A percentile compares a stretch with the other conserved stretches of the same genome.
phyloP scores from a whole-genome alignment of 1,140 invertebrate species.

The Gyrodactylus salaris region DNA sequence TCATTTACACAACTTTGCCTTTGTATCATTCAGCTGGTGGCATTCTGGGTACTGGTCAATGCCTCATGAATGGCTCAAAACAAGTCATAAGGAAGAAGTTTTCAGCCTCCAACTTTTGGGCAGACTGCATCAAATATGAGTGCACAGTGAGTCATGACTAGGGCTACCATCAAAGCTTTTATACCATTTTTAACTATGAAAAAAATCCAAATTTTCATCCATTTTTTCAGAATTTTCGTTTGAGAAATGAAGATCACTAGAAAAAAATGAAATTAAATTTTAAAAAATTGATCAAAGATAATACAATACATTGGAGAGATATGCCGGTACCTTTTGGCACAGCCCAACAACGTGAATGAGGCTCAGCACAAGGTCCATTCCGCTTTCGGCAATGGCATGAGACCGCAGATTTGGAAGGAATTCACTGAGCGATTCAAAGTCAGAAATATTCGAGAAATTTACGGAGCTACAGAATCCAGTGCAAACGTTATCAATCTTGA shows the following conservation, averaged over 20 bases:
- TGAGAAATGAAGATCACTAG: no score
- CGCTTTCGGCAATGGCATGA: conserved; percentile 61
- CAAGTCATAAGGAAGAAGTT: conserved; percentile 62
- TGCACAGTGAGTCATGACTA: conserved; percentile 73
- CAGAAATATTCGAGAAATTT: conserved; percentile 45
- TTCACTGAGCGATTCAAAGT: conserved; percentile 54
- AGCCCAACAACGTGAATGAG: conserved; percentile 35
- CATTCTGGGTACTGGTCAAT: conserved; percentile 34
- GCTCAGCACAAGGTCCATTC: conserved; percentile 38
- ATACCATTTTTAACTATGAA: no score
- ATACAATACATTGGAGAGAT: conserved; percentile 59
- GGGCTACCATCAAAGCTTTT: no score
- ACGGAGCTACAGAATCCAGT: conserved; percentile 45
- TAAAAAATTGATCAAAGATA: not conserved
- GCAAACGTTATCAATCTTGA: conserved; percentile 14
- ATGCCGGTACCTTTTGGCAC: conserved; percentile 61
- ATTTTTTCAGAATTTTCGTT: no score
- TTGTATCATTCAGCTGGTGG: conserved; percentile 77
- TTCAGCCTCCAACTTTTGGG: conserved; percentile 68
- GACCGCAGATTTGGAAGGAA: conserved; percentile 60
- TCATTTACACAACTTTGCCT: conserved; percentile 54
- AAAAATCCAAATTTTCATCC: no score
- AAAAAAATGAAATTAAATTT: not conserved
- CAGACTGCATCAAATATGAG: conserved; percentile 64
- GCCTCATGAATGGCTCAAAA: conserved; percentile 44